Evolutionary conservation across 2,113 vertebrate genomes (phyloP).

Genomic region (Coturnix japonica): DNA sequence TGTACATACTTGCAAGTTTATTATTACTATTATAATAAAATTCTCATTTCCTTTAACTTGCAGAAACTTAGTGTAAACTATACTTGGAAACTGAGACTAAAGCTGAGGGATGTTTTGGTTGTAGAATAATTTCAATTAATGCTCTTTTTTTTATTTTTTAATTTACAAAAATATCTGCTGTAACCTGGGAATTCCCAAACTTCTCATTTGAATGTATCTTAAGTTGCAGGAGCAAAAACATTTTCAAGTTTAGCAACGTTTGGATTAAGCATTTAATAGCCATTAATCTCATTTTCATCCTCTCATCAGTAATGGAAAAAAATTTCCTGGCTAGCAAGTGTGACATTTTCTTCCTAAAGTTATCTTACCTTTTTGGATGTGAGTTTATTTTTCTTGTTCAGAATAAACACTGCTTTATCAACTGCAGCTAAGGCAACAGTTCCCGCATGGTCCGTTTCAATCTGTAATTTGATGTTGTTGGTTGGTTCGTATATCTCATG

Average conservation of each 20-base stretch:
- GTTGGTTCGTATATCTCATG: conserved; percentile 10
- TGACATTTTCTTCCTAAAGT: not conserved
- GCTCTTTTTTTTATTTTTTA: not conserved
- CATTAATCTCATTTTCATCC: not conserved
- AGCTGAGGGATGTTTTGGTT: not conserved
- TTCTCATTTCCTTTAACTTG: rapidly evolving
- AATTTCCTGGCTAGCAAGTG: not conserved
- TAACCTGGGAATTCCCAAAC: not conserved
- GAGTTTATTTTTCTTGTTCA: conserved; percentile 82
- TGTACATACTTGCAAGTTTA: not conserved
- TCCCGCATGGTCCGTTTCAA: conserved; percentile 38
- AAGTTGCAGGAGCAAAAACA: not conserved
- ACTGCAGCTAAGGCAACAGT: conserved; percentile 81
- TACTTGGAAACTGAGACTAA: not conserved
- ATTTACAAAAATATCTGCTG: not conserved
- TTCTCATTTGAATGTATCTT: not conserved
- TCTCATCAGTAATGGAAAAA: not conserved
- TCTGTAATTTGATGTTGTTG: not conserved
- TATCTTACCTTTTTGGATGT: conserved; percentile 79
- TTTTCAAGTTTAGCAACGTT: not conserved
- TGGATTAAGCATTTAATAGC: not conserved
- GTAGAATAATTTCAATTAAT: not conserved
- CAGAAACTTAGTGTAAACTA: not conserved
- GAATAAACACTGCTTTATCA: conserved; percentile 83
- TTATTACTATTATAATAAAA: not conserved